phyloP scores from a whole-genome alignment of 2,113 vertebrate genomes.

The Rostratula benghalensis region DNA sequence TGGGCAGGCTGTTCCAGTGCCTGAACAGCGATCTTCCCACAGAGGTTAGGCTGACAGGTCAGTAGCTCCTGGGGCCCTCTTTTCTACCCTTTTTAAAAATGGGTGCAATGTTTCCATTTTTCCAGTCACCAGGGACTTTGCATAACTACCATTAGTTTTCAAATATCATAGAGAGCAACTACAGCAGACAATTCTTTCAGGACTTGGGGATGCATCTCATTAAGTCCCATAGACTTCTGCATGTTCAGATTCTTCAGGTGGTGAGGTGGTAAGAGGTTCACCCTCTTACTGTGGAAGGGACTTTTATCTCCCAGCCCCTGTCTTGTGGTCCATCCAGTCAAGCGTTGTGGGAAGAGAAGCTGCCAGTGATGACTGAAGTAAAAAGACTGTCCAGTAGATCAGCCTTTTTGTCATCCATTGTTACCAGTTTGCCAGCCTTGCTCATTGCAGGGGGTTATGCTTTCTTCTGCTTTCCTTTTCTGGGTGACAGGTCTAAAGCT shows the following conservation, averaged over 20 bases:
- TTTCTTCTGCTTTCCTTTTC: not conserved
- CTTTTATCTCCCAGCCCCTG: not conserved
- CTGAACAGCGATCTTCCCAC: not conserved
- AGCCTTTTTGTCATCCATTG: not conserved
- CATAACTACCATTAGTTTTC: not conserved
- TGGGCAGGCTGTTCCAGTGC: too few species aligned
- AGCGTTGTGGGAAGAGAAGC: not conserved
- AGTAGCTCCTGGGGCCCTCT: not conserved
- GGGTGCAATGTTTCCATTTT: not conserved
- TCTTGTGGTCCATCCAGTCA: not conserved
- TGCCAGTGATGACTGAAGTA: not conserved
- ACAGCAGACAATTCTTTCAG: not conserved
- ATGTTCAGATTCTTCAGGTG: not conserved
- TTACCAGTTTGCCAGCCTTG: not conserved
- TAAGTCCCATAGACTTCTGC: not conserved
- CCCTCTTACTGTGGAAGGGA: not conserved
- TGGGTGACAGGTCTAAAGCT: not conserved
- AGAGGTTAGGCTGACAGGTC: not conserved
- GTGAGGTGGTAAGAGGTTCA: too few species aligned
- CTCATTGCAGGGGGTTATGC: not conserved
- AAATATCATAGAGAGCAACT: not conserved
- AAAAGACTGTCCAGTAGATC: not conserved
- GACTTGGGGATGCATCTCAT: not conserved
- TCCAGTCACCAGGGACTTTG: not conserved
- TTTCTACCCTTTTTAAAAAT: not conserved